phyloP scores from a whole-genome alignment of 1,140 invertebrate genomes.

The Bombus fervidus region DNA sequence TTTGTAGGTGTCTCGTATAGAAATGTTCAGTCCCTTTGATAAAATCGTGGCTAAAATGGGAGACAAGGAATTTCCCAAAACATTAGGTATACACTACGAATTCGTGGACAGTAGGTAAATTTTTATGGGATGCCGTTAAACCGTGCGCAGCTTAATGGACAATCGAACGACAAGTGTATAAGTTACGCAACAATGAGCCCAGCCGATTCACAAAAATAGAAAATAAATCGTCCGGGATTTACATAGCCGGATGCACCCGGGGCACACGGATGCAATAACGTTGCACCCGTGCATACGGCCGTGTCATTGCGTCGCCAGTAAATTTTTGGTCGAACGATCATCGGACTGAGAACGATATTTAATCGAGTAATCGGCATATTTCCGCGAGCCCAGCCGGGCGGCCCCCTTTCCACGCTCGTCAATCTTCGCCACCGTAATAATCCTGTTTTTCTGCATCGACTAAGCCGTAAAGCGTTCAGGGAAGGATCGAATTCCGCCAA shows the following conservation, averaged over 20 bases:
- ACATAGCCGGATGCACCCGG: constrained; percentile 26
- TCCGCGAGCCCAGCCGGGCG: background rate
- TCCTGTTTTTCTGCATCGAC: constrained; percentile 33
- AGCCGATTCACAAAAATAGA: constrained; percentile 45
- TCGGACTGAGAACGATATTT: constrained; percentile 41
- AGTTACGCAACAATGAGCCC: constrained; percentile 41
- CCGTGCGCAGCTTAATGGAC: constrained; percentile 25
- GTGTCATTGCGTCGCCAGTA: constrained; percentile 30
- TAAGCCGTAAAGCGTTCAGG: background rate
- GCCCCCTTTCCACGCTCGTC: background rate
- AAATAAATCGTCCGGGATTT: constrained; percentile 48
- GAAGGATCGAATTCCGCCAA: constrained; percentile 11
- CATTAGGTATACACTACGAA: background rate
- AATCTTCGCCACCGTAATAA: constrained; percentile 26
- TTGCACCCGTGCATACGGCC: constrained; percentile 30
- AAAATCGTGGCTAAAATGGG: background rate
- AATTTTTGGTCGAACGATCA: constrained; percentile 52
- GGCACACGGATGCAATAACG: constrained; percentile 27
- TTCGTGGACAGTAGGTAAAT: background rate
- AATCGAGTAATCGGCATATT: constrained; percentile 53
- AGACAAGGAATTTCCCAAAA: background rate
- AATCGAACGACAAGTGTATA: constrained; percentile 46
- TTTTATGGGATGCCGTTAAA: background rate
- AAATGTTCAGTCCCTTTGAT: background rate
- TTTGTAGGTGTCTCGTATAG: too few relatives aligned